phyloP scores from a whole-genome alignment of 2,888 invertebrate species.

The Lasiommata megera region DNA sequence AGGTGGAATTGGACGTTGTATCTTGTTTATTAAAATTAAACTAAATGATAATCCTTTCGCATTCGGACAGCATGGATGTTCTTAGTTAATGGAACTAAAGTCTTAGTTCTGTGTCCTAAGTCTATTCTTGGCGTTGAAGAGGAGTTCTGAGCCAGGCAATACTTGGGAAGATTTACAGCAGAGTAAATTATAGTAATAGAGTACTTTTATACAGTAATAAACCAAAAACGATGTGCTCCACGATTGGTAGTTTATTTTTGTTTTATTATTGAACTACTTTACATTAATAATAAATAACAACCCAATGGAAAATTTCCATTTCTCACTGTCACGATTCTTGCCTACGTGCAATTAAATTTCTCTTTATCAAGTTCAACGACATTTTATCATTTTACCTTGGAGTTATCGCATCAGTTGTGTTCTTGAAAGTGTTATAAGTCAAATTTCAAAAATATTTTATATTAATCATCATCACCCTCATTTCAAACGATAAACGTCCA shows the following conservation, averaged over 20 bases:
- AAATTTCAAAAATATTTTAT: background rate
- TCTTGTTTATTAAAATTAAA: too few species aligned
- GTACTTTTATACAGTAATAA: too few species aligned
- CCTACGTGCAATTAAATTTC: slow-evolving; percentile 44
- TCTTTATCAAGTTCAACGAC: slow-evolving; percentile 71
- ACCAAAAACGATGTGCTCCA: too few species aligned
- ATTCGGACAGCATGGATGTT: too few species aligned
- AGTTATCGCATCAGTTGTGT: slow-evolving; percentile 51
- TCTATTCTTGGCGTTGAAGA: too few species aligned
- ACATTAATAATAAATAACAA: slow-evolving; percentile 11
- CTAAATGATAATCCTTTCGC: too few species aligned
- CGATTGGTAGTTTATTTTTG: background rate
- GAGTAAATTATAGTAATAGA: too few species aligned
- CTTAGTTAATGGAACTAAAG: too few species aligned
- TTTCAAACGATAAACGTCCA: background rate
- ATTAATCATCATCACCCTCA: background rate
- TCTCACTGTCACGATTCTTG: slow-evolving; percentile 20
- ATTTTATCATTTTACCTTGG: slow-evolving; percentile 71
- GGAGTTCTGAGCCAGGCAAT: too few species aligned
- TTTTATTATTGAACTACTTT: background rate
- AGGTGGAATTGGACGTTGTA: too few species aligned
- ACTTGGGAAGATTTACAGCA: too few species aligned
- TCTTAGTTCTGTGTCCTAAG: too few species aligned
- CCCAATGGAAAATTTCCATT: slow-evolving; percentile 31
- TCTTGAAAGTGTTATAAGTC: slow-evolving; percentile 18